Percentiles rank a stretch among this genome's conserved stretches.
Evolutionary conservation across 2,888 invertebrate species (phyloP).

Genomic region (Phasia obesa): DNA sequence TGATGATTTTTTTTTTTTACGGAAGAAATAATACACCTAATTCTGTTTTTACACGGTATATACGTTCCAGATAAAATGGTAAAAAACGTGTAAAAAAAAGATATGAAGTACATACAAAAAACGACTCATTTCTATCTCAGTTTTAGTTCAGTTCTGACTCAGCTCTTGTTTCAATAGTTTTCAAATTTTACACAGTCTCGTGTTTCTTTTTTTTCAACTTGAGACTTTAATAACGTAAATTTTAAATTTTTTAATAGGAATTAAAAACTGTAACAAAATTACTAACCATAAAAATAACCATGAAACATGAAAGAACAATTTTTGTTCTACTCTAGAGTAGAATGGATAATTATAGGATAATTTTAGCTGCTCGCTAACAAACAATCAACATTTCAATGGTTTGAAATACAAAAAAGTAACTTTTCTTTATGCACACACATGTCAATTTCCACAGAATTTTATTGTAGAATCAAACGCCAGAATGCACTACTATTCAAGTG

Average conservation of each 20-base stretch:
- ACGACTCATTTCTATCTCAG: too few relatives aligned
- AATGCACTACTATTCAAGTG: background rate
- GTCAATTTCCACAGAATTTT: constrained; percentile 65
- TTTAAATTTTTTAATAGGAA: background rate
- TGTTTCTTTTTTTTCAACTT: background rate
- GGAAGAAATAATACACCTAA: too few relatives aligned
- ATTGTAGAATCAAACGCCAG: background rate
- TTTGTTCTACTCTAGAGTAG: constrained; percentile 29
- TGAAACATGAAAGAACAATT: constrained; percentile 63
- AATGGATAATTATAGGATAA: background rate
- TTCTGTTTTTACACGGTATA: too few relatives aligned
- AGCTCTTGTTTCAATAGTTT: background rate
- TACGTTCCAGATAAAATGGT: too few relatives aligned
- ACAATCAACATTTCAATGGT: background rate
- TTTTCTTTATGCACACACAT: constrained; percentile 51
- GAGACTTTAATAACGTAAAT: background rate
- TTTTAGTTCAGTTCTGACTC: background rate
- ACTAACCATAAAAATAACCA: constrained; percentile 56
- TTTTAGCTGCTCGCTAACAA: background rate
- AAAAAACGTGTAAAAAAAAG: too few relatives aligned
- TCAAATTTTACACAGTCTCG: too few relatives aligned
- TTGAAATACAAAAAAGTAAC: constrained; percentile 21
- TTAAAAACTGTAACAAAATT: constrained; percentile 29
- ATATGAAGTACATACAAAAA: too few relatives aligned
- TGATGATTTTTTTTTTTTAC: too few relatives aligned